Base-by-base conservation (phyloP, 2,888 invertebrate genomes). In the Perizoma flavofasciatum region DNA sequence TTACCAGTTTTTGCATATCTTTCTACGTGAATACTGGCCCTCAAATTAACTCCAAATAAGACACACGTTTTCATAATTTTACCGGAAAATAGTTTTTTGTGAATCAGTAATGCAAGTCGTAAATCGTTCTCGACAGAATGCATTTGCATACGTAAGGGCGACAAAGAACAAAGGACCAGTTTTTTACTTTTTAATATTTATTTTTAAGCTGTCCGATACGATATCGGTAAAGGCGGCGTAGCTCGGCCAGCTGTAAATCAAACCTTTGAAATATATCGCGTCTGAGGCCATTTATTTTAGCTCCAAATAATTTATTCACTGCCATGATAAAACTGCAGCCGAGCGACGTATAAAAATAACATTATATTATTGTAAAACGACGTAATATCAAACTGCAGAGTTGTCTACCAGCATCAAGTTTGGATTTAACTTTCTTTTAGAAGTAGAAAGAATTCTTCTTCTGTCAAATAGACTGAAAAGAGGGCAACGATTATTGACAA, bases 111-210 rank as follows among this genome's bases (percentile, higher is more conserved):
- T 83, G 81, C 77, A 77, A 75, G 73, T 77, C 72, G 80, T 90
- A 92, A 90, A 91, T 90, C 90, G 89, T 77, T 59, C 73, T 67
- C 59, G 72, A 75, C 79, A 73, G 78, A 65, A 74, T 73, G 70
- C 79, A 90, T 92, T 92, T 91, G 84, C 91, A 91, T 92, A 85
- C 79, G 83, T 84, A 80, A 82, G 80, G 85, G 88, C 87, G 89
- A 89, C 86, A 86, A 88, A 86, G 90, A 89, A 91, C 90, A 91
- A 91, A 89, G 88, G 85, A 69, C 66, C 22, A 47, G 37, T 62
- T 49, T 59, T 69, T 72, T 68, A 68, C 71, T 73, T 74, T 69
- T 71, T 70, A 67, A 69, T 70, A 73, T 81, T 68, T 63, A 49
- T 50, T 69, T 69, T 69, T 65, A 66, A 65, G 59, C 65, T 65